Base-by-base conservation (phyloP, 2,888 invertebrate species). In the Aphrophora alni region DNA sequence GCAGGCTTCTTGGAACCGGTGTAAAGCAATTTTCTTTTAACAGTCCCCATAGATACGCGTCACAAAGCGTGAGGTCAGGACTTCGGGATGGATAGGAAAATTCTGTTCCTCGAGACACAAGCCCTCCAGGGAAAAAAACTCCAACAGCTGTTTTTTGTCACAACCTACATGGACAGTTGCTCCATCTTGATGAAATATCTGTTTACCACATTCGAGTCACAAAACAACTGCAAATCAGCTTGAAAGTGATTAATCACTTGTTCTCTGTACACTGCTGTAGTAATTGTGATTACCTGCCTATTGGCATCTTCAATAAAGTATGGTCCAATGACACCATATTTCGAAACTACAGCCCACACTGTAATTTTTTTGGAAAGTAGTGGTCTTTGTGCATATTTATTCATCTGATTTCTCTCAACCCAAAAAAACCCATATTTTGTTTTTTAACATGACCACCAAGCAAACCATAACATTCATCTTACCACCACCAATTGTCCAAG, bases 111-210 rank as follows among this genome's bases (percentile, higher is more conserved):
- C 75, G 21, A 51, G 38, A 75, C n/a, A n/a, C n/a, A n/a, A n/a
- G n/a, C 75, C 10, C n/a, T 24, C 25, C 38, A 8, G 24, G 14
- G 4, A 51, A 75, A 75, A n/a, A 75, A 12, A 21, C 59, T 27
- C 26, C 10, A 24, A 59, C 17, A 75, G 75, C n/a, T 24, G 51
- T 51, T 51, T 51, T 38, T 51, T 51, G 17, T 8, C 44, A 26
- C 26, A 7, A 26, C 51, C 26, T 12, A 25, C 25, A 38, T 28
- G 74, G 5, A 33, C 38, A 25, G 74, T 74, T 24, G 74, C 74
- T 74, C 38, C 74, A 74, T 74, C 74, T 74, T 75, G 75, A 21
- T 24, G 21, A 27, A 75, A 44, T 26, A 75, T 75, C 59, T 75
- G n/a, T 25, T 33, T 74, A 17, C 33, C n/a, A 8, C 33, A 25